Percentiles rank a stretch among this genome's conserved stretches.
Conservation (phyloP, 2,113 vertebrate genomes). For the Mohoua ochrocephala region DNA sequence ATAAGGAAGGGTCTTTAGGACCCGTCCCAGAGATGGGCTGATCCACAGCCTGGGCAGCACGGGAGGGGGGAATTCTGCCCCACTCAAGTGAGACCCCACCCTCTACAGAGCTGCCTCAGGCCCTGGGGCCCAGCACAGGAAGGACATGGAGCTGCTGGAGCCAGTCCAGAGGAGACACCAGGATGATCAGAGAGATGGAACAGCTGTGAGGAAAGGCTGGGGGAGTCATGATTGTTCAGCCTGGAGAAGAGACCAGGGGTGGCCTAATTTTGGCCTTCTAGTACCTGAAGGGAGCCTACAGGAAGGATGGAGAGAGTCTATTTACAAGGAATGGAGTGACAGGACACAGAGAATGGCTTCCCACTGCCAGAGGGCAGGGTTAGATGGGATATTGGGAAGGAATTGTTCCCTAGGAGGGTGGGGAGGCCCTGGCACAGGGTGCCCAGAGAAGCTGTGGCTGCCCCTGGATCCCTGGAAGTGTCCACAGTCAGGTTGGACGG, state of each 20-base stretch:
- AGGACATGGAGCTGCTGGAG: not conserved
- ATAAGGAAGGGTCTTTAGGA: not conserved
- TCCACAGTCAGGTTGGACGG: accelerated
- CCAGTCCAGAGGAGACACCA: not conserved
- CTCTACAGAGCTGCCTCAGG: not conserved
- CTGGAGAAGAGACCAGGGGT: not conserved
- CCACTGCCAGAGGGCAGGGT: not conserved
- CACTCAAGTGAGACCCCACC: not conserved
- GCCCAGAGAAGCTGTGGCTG: not conserved
- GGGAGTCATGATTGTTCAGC: not conserved
- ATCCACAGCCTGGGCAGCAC: not conserved
- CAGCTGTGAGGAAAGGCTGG: not conserved
- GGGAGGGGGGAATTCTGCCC: not conserved
- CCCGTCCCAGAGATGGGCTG: not conserved
- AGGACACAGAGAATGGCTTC: not conserved
- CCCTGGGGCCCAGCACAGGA: not conserved
- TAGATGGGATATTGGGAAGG: not conserved
- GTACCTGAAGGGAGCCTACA: not conserved
- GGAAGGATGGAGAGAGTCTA: not conserved
- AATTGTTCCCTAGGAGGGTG: not conserved
- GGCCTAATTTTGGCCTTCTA: not conserved
- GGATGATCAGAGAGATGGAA: not conserved
- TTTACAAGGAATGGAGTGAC: not conserved
- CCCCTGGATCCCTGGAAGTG: not conserved
- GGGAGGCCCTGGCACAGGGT: not conserved